phyloP scores from a whole-genome alignment of 2,797 vertebrate genomes.

The Euphonia xanthogaster region DNA sequence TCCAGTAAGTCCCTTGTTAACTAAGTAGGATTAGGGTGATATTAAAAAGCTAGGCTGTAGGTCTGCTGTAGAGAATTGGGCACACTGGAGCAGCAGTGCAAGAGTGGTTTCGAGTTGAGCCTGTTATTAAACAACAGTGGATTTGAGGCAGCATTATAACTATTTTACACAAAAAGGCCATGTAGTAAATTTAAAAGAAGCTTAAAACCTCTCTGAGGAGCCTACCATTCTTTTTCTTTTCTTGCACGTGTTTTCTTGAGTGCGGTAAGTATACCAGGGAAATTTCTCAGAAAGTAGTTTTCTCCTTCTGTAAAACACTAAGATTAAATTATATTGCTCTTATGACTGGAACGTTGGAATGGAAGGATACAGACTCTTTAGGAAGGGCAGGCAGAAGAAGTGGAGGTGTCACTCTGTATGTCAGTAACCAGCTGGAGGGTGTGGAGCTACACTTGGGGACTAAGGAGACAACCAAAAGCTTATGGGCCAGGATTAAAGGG shows the following conservation, averaged over 20 bases:
- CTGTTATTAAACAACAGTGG: background rate
- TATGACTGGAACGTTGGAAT: background rate
- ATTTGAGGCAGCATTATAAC: background rate
- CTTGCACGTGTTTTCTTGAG: background rate
- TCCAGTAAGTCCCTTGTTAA: background rate
- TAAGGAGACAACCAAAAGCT: background rate
- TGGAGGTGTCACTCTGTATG: background rate
- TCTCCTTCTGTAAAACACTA: background rate
- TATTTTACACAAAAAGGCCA: background rate
- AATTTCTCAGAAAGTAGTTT: background rate
- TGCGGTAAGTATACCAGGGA: rapidly evolving
- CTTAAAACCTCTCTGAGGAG: background rate
- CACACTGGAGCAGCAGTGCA: background rate
- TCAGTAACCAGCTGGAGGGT: background rate
- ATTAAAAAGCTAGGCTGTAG: background rate
- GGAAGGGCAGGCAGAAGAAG: background rate
- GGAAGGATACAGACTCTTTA: background rate
- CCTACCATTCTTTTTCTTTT: background rate
- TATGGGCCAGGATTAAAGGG: background rate
- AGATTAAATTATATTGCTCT: background rate
- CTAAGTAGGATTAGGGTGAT: background rate
- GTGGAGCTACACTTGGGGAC: background rate
- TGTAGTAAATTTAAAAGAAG: background rate
- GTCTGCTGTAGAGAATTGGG: background rate
- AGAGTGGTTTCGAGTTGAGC: background rate